Percentiles rank a stretch among this genome's conserved stretches.
Evolutionary conservation across 2,888 invertebrate species (phyloP).

Genomic region (Napeogenes inachia): DNA sequence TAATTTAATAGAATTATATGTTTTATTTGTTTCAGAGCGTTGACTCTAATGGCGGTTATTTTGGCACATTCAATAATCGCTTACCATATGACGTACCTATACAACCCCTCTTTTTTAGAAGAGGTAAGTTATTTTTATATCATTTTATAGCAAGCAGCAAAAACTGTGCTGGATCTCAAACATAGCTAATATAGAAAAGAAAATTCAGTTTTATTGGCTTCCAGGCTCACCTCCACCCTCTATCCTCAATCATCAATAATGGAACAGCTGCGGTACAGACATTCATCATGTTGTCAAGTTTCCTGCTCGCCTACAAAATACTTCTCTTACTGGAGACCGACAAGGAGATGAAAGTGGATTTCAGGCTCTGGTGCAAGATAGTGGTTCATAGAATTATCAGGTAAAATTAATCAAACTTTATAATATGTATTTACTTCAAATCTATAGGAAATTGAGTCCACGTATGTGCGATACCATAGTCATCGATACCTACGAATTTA

Average conservation of each 20-base stretch:
- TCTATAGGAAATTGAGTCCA: too few species aligned
- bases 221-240: slow-evolving; percentile 27
- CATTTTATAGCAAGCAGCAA: background rate
- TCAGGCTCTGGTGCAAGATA: slow-evolving; percentile 23
- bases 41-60: slow-evolving; percentile 30
- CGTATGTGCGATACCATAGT: too few species aligned
- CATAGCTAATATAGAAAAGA: too few species aligned
- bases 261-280: slow-evolving; percentile 38
- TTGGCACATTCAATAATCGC: slow-evolving; percentile 31
- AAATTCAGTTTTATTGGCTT: background rate
- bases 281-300: slow-evolving; percentile 38
- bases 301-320: slow-evolving; percentile 37
- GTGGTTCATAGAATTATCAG: slow-evolving; percentile 30
- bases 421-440: too few species aligned
- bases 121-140: slow-evolving; percentile 24
- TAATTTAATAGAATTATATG: background rate
- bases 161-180: background rate
- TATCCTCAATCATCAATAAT: slow-evolving; percentile 31
- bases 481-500: too few species aligned
- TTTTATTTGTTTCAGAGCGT: slow-evolving; percentile 27
- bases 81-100: slow-evolving; percentile 30
- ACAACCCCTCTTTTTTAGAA: slow-evolving; percentile 34
- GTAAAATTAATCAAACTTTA: slow-evolving; percentile 11
- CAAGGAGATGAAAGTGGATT: slow-evolving; percentile 20
- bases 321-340: slow-evolving; percentile 27